These are phyloP conservation scores for Rachycentron canadum DNA, from an alignment of 2,797 vertebrate genomes.

Conservation along the genomic window DNA sequence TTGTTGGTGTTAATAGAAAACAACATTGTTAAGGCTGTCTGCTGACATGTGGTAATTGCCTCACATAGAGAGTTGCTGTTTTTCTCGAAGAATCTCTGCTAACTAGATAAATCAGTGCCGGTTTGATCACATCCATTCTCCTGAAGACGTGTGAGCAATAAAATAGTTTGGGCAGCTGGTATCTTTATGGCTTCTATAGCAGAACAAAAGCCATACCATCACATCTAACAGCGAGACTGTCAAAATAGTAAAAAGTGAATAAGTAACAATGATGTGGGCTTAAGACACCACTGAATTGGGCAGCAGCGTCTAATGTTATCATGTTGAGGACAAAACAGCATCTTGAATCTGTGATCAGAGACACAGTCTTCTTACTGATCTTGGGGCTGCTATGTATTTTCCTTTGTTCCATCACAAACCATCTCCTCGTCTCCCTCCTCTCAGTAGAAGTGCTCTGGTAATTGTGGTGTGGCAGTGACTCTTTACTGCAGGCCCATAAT, in stretches of 20 bases:
- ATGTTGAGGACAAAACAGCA: not conserved
- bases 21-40: not conserved
- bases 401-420: constrained; percentile 6
- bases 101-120: not conserved
- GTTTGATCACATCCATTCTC: not conserved
- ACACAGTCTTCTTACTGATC: not conserved
- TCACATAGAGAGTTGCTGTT: not conserved
- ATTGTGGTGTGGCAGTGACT: not conserved
- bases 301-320: not conserved
- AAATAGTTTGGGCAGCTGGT: not conserved
- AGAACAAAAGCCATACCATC: not conserved
- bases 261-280: not conserved
- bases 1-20: not conserved
- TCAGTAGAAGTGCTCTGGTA: not conserved
- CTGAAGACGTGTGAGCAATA: not conserved
- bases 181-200: not conserved
- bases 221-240: not conserved
- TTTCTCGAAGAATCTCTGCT: not conserved
- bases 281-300: not conserved
- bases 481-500: not conserved
- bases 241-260: not conserved
- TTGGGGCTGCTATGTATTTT: not conserved
- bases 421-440: not conserved
- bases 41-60: constrained; percentile 7
- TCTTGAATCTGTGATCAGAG: not conserved